Evolutionary conservation across 2,888 invertebrate species (phyloP), one percentile per base, ranked within the genome.

Genomic region (Erynnis tages): DNA sequence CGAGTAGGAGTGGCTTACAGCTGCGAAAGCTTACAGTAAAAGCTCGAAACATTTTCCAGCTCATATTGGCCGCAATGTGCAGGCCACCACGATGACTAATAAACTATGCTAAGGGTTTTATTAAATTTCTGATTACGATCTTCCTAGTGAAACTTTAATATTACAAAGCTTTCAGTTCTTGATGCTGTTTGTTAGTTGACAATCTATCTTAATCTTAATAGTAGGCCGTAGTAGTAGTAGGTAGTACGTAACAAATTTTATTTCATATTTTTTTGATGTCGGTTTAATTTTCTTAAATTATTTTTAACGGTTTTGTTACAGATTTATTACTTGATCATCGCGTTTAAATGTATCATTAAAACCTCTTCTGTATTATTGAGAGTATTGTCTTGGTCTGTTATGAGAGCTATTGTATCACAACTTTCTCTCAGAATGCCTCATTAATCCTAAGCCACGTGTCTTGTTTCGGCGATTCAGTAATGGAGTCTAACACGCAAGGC

Each of bases 11-110:
- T 21, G 3, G 21, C 16, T 34, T 14, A 14, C 16, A 34, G 14
- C 34, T 34, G n/a, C 3, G 6, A 14, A 34, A 14, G 4, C 16
- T 16, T n/a, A 34, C 16, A 34, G n/a, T 21, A 21, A 21, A 34
- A 34, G 34, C 34, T 34, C 16, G 11, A 37, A 37, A 37, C 37
- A 37, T 17, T 37, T 37, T 21, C 37, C 11, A 37, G 11, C 37
- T 37, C 21, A 37, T 37, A 37, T 37, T 37, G 19, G 13, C 37
- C 21, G 19, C 37, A 37, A 37, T 10, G 7, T 35, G 21, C 19
- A 21, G 21, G 37, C 37, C n/a, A n/a, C n/a, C n/a, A 11, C 21
- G 21, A 11, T 37, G 37, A 7, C 6, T 21, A 21, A 6, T 37
- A 37, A 11, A 21, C 6, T 16, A 17, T n/a, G n/a, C n/a, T n/a